Conservation (phyloP, 2,113 vertebrate genomes). For the Enhydra lutris region DNA sequence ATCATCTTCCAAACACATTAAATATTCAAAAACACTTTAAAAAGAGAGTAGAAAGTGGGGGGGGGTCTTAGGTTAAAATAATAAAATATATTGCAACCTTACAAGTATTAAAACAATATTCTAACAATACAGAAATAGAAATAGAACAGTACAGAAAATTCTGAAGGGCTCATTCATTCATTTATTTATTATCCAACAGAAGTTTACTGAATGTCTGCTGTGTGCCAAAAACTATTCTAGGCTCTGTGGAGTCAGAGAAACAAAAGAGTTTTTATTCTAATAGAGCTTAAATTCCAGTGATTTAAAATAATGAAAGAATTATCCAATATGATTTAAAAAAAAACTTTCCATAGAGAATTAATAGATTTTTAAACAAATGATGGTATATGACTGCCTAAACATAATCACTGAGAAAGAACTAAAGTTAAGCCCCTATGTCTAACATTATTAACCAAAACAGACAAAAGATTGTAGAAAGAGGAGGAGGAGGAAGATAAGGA, state of each 20-base stretch:
- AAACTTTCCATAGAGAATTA: not conserved
- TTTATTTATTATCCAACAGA: not conserved
- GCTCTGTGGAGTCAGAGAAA: not conserved
- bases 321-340: not conserved
- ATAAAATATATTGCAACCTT: not conserved
- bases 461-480: not conserved
- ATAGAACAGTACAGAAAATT: not conserved
- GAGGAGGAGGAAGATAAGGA: not conserved
- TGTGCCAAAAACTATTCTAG: not conserved
- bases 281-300: not conserved
- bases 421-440: not conserved
- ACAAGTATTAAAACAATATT: not conserved
- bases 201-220: not conserved
- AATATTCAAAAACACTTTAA: not conserved
- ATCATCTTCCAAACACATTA: constrained; percentile 3
- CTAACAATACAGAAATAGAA: not conserved
- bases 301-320: not conserved
- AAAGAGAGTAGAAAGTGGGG: not conserved
- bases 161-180: not conserved
- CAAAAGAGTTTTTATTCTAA: not conserved
- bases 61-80: not conserved
- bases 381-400: not conserved
- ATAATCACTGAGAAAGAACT: not conserved
- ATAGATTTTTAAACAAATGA: not conserved
- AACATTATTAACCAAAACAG: not conserved